Conservation (phyloP, 2,888 invertebrate species). For the Biston betularia region DNA sequence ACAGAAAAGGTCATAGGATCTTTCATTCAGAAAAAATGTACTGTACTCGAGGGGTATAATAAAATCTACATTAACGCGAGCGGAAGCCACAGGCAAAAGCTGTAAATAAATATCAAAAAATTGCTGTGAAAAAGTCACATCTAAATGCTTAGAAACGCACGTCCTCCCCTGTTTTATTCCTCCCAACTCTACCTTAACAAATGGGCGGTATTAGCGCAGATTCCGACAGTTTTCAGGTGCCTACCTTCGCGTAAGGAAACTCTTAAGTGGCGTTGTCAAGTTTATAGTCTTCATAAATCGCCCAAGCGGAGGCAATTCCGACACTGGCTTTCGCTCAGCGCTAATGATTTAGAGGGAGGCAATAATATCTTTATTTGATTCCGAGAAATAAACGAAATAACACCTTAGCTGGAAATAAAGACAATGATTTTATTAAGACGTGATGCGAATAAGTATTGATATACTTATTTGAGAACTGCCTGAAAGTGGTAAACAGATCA, state of each 20-base stretch:
- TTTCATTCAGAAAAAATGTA: no score
- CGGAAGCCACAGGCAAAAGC: no score
- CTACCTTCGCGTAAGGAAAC: constrained; percentile 40
- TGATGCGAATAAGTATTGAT: neutral
- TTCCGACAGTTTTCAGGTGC: constrained; percentile 38
- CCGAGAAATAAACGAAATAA: constrained; percentile 39
- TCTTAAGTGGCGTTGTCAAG: constrained; percentile 58
- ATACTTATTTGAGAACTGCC: neutral
- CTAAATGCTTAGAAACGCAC: neutral
- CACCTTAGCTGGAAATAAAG: constrained; percentile 19
- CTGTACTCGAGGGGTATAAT: no score
- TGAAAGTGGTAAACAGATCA: no score
- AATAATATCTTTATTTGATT: constrained; percentile 40
- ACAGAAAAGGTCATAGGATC: no score
- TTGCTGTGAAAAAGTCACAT: neutral
- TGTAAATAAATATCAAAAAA: no score
- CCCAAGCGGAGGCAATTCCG: constrained; percentile 34
- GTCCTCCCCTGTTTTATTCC: constrained; percentile 22
- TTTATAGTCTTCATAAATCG: constrained; percentile 60
- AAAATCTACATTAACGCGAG: neutral
- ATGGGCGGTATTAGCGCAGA: constrained; percentile 37
- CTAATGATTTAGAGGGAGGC: constrained; percentile 35
- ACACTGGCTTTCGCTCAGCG: constrained; percentile 28
- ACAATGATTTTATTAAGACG: constrained; percentile 1
- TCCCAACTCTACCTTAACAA: constrained; percentile 38